A percentile compares a stretch with the other conserved stretches of the same genome.
These are phyloP conservation scores for Dermolepida albohirtum DNA, from an alignment of 2,888 invertebrate species.

Conservation along the genomic window DNA sequence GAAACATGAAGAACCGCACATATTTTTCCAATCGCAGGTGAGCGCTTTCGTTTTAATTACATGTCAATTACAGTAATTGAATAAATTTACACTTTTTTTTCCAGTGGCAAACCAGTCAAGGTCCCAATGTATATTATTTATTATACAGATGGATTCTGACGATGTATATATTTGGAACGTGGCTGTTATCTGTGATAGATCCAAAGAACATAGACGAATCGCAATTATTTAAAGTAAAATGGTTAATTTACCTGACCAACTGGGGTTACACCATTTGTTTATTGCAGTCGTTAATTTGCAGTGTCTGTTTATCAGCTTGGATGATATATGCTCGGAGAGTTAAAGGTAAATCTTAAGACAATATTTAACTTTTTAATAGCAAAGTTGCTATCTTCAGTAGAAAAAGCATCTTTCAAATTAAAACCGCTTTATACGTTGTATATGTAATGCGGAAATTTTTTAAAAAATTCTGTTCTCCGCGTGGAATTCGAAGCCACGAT, in stretches of 20 bases:
- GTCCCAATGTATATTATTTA: conserved; percentile 66
- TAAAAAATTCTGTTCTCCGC: no score
- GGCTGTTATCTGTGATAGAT: conserved; percentile 60
- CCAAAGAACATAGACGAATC: conserved; percentile 62
- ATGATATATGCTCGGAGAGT: conserved; percentile 34
- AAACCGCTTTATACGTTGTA: no score
- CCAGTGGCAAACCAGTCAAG: conserved; percentile 71
- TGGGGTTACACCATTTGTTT: conserved; percentile 75
- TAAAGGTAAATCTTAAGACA: conserved; percentile 14
- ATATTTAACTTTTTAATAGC: no score
- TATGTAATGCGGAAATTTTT: no score
- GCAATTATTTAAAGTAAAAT: conserved; percentile 69
- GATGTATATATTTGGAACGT: conserved; percentile 63
- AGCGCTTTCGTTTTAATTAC: conserved; percentile 44
- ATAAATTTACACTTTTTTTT: conserved; percentile 53
- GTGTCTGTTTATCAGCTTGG: conserved; percentile 53
- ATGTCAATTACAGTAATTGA: no score
- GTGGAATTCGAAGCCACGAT: no score
- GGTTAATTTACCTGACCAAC: conserved; percentile 81
- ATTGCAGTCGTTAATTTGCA: conserved; percentile 69
- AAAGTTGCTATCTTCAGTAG: no score
- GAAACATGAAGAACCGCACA: conserved; percentile 55
- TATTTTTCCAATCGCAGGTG: conserved; percentile 60
- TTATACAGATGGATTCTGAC: conserved; percentile 70
- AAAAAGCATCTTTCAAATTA: no score